Conservation (phyloP, 2,888 invertebrate species). For the Sarcophaga caerulescens region DNA sequence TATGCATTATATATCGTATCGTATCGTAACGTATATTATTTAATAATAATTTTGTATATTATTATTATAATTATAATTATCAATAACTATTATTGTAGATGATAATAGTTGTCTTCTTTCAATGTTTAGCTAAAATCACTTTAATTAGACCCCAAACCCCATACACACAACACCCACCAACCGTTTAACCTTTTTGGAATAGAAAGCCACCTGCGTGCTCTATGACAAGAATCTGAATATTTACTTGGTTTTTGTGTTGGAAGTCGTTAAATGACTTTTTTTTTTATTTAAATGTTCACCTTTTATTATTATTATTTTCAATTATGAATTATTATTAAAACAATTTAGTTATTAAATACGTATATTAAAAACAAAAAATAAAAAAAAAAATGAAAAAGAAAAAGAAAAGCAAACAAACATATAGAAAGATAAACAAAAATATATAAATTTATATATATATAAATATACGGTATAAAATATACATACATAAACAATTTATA, state of each 20-base stretch:
- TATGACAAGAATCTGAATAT: conserved; percentile 34
- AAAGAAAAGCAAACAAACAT: conserved; percentile 69
- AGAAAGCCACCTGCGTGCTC: background rate
- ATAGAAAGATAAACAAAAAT: conserved; percentile 32
- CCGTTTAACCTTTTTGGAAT: background rate
- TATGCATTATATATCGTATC: conserved; percentile 26
- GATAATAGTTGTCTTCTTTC: background rate
- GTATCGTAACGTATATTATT: conserved; percentile 28
- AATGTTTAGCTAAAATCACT: conserved; percentile 17
- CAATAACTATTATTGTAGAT: too few species aligned
- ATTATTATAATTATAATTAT: background rate
- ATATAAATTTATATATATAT: conserved; percentile 26
- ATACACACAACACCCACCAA: conserved; percentile 9
- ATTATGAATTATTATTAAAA: conserved; percentile 64
- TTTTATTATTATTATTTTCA: conserved; percentile 59
- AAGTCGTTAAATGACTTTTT: conserved; percentile 62
- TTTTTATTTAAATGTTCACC: conserved; percentile 61
- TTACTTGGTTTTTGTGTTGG: conserved; percentile 41
- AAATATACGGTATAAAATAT: conserved; percentile 10
- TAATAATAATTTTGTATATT: conserved; percentile 39
- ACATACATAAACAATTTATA: conserved; percentile 60
- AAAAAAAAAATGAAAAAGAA: conserved; percentile 68
- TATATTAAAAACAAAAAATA: conserved; percentile 62
- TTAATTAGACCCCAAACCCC: background rate
- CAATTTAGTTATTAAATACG: conserved; percentile 66